These are phyloP conservation scores for Notarius lentiginosus DNA, from an alignment of 2,113 vertebrate species.

Conservation along the genomic window DNA sequence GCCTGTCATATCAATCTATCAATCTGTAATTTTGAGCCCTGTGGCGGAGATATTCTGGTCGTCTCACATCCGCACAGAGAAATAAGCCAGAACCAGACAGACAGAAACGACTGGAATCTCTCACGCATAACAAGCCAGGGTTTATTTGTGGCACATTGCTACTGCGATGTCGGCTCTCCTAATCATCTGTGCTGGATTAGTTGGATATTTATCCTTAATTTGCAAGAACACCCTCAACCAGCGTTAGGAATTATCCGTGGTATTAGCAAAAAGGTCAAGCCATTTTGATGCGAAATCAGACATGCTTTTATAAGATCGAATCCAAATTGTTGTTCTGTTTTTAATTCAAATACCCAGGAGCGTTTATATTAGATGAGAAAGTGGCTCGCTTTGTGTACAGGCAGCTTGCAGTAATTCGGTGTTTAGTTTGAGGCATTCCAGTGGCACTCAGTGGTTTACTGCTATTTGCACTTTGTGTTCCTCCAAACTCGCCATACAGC, in stretches of 20 bases:
- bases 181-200: constrained; percentile 41
- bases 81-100: constrained; percentile 49
- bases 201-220: constrained; percentile 48
- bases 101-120: constrained; percentile 42
- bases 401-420: constrained; percentile 18
- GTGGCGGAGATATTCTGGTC: constrained; percentile 33
- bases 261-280: not conserved
- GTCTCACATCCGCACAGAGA: not conserved
- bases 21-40: constrained; percentile 54
- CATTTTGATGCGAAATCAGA: constrained; percentile 6
- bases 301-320: not conserved
- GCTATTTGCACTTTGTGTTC: constrained; percentile 19
- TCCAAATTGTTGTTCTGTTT: not conserved
- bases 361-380: not conserved
- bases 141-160: constrained; percentile 46
- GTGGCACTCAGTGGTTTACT: constrained; percentile 21
- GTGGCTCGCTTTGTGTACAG: not conserved
- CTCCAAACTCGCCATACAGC: not conserved
- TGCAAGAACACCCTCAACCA: constrained; percentile 39
- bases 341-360: not conserved
- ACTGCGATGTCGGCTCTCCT: constrained; percentile 17
- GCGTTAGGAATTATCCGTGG: constrained; percentile 8
- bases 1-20: constrained; percentile 54
- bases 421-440: constrained; percentile 33
- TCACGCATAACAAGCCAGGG: constrained; percentile 34